Evolutionary conservation across 2,797 vertebrate species (phyloP).

Genomic region (Hephaestus fuliginosus): DNA sequence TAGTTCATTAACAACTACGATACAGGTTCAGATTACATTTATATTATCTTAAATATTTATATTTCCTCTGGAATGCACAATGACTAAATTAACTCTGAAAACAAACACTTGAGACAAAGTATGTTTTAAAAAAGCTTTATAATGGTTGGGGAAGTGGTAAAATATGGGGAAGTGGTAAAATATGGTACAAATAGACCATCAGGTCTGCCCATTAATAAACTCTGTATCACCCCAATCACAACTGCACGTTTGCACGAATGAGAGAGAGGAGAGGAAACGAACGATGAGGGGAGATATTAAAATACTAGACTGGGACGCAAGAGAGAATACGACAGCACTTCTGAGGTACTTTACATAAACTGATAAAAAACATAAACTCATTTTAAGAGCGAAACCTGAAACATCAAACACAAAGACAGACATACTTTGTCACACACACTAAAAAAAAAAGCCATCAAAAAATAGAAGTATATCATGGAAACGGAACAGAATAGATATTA

Average conservation of each 20-base stretch:
- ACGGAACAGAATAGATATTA: not conserved
- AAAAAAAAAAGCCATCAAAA: not conserved
- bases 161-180: not conserved
- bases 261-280: not conserved
- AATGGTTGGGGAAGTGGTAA: not conserved
- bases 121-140: not conserved
- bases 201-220: not conserved
- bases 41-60: not conserved
- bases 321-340: not conserved
- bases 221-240: not conserved
- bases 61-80: not conserved
- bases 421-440: not conserved
- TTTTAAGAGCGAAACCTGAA: not conserved
- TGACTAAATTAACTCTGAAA: not conserved
- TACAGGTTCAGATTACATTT: not conserved
- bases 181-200: not conserved
- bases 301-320: not conserved
- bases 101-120: not conserved
- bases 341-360: not conserved
- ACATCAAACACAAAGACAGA: not conserved
- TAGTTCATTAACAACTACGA: too few species aligned
- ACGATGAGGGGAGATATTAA: not conserved
- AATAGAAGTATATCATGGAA: not conserved
- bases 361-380: conserved; percentile 3
- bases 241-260: too few species aligned